phyloP scores from a whole-genome alignment of 2,113 vertebrate genomes.

The Pao palembangensis region DNA sequence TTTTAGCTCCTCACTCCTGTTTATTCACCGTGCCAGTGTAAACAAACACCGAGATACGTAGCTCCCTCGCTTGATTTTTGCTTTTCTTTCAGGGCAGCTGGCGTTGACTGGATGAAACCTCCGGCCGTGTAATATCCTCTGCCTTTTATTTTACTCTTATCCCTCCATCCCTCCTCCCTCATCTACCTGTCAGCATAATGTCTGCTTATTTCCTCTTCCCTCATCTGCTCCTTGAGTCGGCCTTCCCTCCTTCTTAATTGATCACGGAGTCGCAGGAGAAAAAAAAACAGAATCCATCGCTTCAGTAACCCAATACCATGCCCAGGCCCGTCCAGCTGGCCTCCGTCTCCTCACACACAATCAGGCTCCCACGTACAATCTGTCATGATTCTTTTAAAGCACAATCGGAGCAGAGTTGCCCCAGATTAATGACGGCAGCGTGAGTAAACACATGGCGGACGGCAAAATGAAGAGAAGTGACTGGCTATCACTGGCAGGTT shows the following conservation, averaged over 20 bases:
- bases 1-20: background rate
- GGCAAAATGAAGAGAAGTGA: background rate
- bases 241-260: slow-evolving; percentile 59
- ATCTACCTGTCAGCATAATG: slow-evolving; percentile 58
- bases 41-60: too few relatives aligned
- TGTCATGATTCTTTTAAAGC: slow-evolving; percentile 43
- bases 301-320: slow-evolving; percentile 68
- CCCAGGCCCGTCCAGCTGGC: slow-evolving; percentile 51
- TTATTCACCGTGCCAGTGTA: too few relatives aligned
- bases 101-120: slow-evolving; percentile 15
- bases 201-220: slow-evolving; percentile 63
- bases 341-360: slow-evolving; percentile 38
- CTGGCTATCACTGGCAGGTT: background rate
- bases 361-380: slow-evolving; percentile 40
- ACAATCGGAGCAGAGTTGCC: slow-evolving; percentile 22
- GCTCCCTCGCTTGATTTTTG: background rate
- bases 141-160: slow-evolving; percentile 23
- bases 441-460: slow-evolving; percentile 26
- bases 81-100: slow-evolving; percentile 30
- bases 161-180: slow-evolving; percentile 26
- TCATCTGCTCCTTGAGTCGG: slow-evolving; percentile 44
- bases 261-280: slow-evolving; percentile 53
- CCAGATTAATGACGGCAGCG: slow-evolving; percentile 17
- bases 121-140: slow-evolving; percentile 47
- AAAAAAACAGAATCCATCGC: slow-evolving; percentile 47